A percentile compares a stretch with the other conserved stretches of the same genome.
phyloP scores from a whole-genome alignment of 2,113 vertebrate genomes.

The Rousettus leschenaultii region DNA sequence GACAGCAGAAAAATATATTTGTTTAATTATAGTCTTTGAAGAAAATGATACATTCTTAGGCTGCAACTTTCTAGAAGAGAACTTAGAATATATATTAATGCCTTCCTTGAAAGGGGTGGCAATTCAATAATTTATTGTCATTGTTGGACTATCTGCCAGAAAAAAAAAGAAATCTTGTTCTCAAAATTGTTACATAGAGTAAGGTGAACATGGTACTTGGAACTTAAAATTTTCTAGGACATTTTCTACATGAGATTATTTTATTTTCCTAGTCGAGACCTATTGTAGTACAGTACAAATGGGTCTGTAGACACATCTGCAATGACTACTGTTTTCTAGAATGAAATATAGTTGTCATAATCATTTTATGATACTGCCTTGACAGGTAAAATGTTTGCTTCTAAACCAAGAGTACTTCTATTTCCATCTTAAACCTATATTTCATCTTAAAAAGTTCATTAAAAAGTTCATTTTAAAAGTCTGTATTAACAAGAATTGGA shows the following conservation, averaged over 20 bases:
- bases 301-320: background rate
- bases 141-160: background rate
- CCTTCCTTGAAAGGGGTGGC: background rate
- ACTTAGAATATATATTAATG: background rate
- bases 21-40: constrained; percentile 43
- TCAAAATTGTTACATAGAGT: background rate
- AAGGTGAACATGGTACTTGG: background rate
- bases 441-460: background rate
- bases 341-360: background rate
- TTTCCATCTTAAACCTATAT: background rate
- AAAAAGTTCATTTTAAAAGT: background rate
- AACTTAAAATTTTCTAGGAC: background rate
- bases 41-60: constrained; percentile 5
- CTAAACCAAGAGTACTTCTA: constrained; percentile 5
- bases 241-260: background rate
- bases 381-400: background rate
- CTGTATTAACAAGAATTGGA: background rate
- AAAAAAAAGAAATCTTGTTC: background rate
- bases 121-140: background rate
- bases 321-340: background rate
- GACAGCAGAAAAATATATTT: constrained; percentile 25
- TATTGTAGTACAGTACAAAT: background rate
- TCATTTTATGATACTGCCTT: background rate
- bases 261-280: background rate
- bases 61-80: constrained; percentile 9